Conservation (phyloP, 2,113 vertebrate genomes). For the Tetraodon nigroviridis region DNA sequence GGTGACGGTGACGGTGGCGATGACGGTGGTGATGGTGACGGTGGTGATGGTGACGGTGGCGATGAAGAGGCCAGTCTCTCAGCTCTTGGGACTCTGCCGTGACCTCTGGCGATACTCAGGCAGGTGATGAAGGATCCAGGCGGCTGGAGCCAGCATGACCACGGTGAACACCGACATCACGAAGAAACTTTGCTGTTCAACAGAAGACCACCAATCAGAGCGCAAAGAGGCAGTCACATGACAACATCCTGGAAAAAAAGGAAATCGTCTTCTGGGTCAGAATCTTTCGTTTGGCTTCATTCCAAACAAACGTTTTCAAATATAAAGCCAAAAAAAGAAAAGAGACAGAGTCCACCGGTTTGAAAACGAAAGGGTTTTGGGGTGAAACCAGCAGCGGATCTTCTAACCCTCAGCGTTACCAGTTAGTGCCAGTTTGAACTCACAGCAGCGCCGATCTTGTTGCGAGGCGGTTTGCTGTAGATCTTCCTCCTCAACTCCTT, state of each 20-base stretch:
- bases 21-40: too few relatives aligned
- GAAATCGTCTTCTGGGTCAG: background rate
- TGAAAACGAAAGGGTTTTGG: background rate
- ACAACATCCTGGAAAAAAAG: background rate
- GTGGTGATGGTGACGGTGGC: too few relatives aligned
- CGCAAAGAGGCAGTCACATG: background rate
- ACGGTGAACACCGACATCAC: slow-evolving; percentile 73
- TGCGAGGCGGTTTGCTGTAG: slow-evolving; percentile 58
- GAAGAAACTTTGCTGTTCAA: slow-evolving; percentile 72
- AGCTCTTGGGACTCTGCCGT: slow-evolving; percentile 3
- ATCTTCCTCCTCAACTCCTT: slow-evolving; percentile 40
- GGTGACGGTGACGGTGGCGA: too few relatives aligned
- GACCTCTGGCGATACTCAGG: slow-evolving; percentile 65
- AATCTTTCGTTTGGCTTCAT: background rate
- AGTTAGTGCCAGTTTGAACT: slow-evolving; percentile 17
- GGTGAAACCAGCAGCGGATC: too few relatives aligned
- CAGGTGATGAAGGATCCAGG: slow-evolving; percentile 75
- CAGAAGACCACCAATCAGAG: slow-evolving; percentile 1
- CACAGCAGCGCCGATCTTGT: slow-evolving; percentile 59
- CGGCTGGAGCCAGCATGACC: slow-evolving; percentile 70
- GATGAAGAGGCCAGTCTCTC: background rate
- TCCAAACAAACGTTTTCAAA: background rate
- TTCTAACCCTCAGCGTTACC: too few relatives aligned
- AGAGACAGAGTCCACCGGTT: too few relatives aligned
- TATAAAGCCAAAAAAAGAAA: too few relatives aligned